These are phyloP conservation scores for Yponomeuta cagnagella DNA, from an alignment of 2,888 invertebrate species.

Conservation along the genomic window DNA sequence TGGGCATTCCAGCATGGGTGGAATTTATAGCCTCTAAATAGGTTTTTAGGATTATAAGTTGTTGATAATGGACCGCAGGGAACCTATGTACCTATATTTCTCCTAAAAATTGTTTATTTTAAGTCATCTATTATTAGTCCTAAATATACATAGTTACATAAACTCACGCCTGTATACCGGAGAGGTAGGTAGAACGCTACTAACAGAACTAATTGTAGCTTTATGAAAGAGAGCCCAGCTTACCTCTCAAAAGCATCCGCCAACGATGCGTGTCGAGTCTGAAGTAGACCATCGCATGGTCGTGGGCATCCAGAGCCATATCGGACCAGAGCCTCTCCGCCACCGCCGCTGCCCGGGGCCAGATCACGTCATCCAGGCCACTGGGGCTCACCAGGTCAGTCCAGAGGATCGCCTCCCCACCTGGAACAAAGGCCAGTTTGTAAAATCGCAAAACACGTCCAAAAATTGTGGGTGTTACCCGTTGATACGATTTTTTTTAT, in stretches of 20 bases:
- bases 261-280: slow-evolving; percentile 56
- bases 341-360: slow-evolving; percentile 76
- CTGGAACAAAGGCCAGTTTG: slow-evolving; percentile 62
- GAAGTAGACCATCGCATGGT: slow-evolving; percentile 75
- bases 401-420: slow-evolving; percentile 89
- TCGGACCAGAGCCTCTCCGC: slow-evolving; percentile 89
- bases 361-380: slow-evolving; percentile 46
- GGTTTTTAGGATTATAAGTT: too few relatives aligned
- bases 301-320: slow-evolving; percentile 79
- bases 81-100: too few relatives aligned
- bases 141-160: not conserved
- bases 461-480: too few relatives aligned
- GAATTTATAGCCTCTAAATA: too few relatives aligned
- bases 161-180: too few relatives aligned
- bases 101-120: too few relatives aligned
- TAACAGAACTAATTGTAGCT: not conserved
- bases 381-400: slow-evolving; percentile 82
- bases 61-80: too few relatives aligned
- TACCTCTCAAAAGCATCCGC: slow-evolving; percentile 54
- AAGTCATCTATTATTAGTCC: too few relatives aligned
- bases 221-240: not conserved
- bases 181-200: too few relatives aligned
- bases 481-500: too few relatives aligned
- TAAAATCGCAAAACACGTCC: too few relatives aligned
- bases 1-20: too few relatives aligned